Percentiles rank a stretch among this genome's conserved stretches.
Evolutionary conservation across 2,888 invertebrate species (phyloP).

Genomic region (Ellobium chinense): DNA sequence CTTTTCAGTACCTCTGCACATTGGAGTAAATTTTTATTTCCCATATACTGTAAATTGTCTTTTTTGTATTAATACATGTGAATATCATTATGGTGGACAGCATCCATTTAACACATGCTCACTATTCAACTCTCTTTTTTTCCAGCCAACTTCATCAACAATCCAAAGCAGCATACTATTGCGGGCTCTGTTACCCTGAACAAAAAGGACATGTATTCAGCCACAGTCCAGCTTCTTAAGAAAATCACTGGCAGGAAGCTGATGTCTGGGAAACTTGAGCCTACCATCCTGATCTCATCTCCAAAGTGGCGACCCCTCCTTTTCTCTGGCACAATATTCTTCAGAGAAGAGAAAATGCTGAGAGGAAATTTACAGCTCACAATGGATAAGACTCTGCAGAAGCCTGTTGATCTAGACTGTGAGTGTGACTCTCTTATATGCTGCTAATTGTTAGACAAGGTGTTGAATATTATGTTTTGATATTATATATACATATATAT

Average conservation of each 20-base stretch:
- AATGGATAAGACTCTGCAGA: constrained; percentile 44
- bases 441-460: too few relatives aligned
- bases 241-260: constrained; percentile 25
- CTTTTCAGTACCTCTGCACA: too few relatives aligned
- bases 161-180: constrained; percentile 18
- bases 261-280: constrained; percentile 21
- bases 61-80: too few relatives aligned
- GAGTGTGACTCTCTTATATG: constrained; percentile 9
- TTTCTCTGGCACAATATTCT: constrained; percentile 39
- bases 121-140: not conserved
- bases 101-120: too few relatives aligned
- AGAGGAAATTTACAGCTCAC: constrained; percentile 39
- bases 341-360: constrained; percentile 35
- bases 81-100: too few relatives aligned
- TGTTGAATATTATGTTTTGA: too few relatives aligned
- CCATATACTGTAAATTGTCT: too few relatives aligned
- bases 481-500: too few relatives aligned
- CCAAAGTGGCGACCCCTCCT: constrained; percentile 23
- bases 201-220: constrained; percentile 28
- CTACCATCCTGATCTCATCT: constrained; percentile 38
- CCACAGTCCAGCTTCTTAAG: constrained; percentile 37
- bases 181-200: constrained; percentile 19
- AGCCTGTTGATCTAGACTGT: constrained; percentile 48
- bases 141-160: constrained; percentile 34
- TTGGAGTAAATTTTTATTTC: not conserved